These are phyloP conservation scores for Podarcis lilfordi DNA, from an alignment of 2,797 vertebrate species.

Conservation along the genomic window DNA sequence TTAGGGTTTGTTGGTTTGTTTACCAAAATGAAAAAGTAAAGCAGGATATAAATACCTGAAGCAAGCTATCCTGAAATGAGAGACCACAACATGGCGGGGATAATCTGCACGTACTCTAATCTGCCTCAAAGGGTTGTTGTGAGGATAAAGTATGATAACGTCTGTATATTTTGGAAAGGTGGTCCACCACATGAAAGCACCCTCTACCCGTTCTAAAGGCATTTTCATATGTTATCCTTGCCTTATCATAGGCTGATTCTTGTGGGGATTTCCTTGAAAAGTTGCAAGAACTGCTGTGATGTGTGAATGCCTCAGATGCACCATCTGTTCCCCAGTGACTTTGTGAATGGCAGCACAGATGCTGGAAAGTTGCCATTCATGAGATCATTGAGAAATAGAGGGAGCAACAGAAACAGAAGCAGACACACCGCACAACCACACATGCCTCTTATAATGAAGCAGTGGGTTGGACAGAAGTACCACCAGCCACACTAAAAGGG, in stretches of 20 bases:
- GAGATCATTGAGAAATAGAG: background rate
- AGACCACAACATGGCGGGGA: background rate
- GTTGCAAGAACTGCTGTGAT: background rate
- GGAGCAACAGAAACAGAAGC: background rate
- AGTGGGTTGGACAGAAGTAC: background rate
- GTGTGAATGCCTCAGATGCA: background rate
- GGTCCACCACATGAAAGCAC: background rate
- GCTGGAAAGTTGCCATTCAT: constrained; percentile 3
- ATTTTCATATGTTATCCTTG: background rate
- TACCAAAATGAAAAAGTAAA: background rate
- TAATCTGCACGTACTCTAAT: background rate
- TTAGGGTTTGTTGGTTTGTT: background rate
- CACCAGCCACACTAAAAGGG: background rate
- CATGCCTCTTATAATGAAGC: background rate
- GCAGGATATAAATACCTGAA: background rate
- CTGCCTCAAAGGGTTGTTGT: background rate
- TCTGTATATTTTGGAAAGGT: background rate
- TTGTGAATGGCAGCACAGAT: background rate
- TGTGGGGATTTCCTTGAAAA: background rate
- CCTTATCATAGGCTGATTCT: background rate
- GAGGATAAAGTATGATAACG: background rate
- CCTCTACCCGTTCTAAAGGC: background rate
- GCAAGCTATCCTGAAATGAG: too few species aligned
- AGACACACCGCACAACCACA: background rate
- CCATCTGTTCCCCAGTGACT: background rate